Conservation (phyloP, 2,888 invertebrate species). For the Nasonia oneida region DNA sequence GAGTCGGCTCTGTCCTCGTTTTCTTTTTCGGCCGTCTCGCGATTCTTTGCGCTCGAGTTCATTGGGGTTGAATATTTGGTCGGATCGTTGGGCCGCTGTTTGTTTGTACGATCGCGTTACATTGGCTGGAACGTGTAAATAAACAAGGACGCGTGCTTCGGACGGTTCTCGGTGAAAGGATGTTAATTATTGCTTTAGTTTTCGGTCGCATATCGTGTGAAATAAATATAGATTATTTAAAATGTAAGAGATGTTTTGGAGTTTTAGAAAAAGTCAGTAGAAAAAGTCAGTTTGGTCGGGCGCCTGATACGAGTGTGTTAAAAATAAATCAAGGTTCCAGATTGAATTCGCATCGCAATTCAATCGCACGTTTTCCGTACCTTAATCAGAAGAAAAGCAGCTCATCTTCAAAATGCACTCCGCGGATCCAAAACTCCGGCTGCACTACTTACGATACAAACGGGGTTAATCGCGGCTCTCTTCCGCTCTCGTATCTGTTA, state of each 20-base stretch:
- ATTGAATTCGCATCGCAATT: too few relatives aligned
- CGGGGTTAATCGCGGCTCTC: neutral
- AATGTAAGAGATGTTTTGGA: too few relatives aligned
- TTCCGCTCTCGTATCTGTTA: too few relatives aligned
- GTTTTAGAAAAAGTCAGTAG: too few relatives aligned
- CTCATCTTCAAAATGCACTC: too few relatives aligned
- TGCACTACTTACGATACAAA: neutral
- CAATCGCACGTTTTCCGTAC: neutral
- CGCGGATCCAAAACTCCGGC: neutral
- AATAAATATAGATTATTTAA: too few relatives aligned
- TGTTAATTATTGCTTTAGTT: neutral
- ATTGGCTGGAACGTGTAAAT: neutral
- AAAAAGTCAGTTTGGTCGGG: too few relatives aligned
- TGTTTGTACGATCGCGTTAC: neutral
- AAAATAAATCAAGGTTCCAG: too few relatives aligned
- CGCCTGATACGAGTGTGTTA: too few relatives aligned
- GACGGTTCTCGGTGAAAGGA: too few relatives aligned
- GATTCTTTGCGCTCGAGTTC: neutral
- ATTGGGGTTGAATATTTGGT: conserved; percentile 26
- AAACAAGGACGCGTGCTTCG: neutral
- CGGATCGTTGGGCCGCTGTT: neutral
- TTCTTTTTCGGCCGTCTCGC: conserved; percentile 11
- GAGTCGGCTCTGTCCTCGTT: neutral
- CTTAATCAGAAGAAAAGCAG: neutral
- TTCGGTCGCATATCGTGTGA: too few relatives aligned